A percentile compares a stretch with the other conserved stretches of the same genome.
Conservation (phyloP, 2,797 vertebrate genomes). For the Ceryle rudis region DNA sequence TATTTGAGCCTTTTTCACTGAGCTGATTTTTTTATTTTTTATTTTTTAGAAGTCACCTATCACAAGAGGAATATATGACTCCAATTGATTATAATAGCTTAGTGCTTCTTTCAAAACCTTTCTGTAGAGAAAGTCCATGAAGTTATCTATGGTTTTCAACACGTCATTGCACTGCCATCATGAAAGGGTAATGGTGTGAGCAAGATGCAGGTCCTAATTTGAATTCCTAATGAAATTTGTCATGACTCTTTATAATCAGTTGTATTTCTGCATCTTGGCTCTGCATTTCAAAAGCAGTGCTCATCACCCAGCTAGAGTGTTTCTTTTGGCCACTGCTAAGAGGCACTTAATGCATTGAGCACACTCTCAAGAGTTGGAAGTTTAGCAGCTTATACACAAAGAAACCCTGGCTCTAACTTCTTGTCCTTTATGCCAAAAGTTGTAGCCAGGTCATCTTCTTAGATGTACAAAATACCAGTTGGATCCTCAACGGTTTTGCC, state of each 20-base stretch:
- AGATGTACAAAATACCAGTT: neutral
- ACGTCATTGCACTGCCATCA: neutral
- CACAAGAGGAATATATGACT: neutral
- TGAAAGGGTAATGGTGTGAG: neutral
- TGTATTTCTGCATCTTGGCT: neutral
- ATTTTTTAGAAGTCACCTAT: neutral
- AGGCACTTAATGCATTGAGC: neutral
- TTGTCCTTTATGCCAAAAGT: neutral
- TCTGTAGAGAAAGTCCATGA: neutral
- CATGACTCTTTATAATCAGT: neutral
- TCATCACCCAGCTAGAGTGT: neutral
- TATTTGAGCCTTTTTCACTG: neutral
- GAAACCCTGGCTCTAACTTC: neutral
- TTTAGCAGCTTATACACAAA: neutral
- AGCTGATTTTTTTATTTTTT: neutral
- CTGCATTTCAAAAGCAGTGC: neutral
- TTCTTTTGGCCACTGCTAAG: neutral
- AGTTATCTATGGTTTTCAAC: neutral
- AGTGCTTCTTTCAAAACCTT: neutral
- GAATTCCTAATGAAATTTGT: neutral
- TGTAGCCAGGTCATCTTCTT: neutral
- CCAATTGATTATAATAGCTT: neutral
- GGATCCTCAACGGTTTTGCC: neutral
- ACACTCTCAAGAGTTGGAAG: neutral
- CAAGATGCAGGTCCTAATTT: neutral